Base-by-base conservation (phyloP, 2,797 vertebrate genomes). In the Hydrocynus forskahlii region DNA sequence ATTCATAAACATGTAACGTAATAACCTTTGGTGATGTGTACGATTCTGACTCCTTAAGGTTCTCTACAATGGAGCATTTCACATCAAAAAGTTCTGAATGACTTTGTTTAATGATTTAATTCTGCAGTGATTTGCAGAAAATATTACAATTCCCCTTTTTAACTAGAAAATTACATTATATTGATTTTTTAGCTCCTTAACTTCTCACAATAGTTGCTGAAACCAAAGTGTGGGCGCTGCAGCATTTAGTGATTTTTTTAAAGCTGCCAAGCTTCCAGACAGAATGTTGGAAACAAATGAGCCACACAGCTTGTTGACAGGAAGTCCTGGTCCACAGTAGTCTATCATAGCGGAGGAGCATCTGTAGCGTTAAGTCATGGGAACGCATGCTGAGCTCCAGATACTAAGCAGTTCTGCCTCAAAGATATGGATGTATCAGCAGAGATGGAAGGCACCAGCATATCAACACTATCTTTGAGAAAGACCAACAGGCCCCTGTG, bases 241-340 rank as follows among this genome's bases (percentile, higher is more conserved):
- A 38, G 16, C 29, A 60, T 70, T 69, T 69, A 14, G 19, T 70
- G 8, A 7, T 1, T 50, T 50, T 81, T 70, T 21, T 70, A 5
- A 45, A 38, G 16, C 29, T 29, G 14, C 14, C 21, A 71, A 71
- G 19, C 6, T 29, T 64, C 29, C 17, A 6, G 16, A 29, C 55
- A 75, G 71, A 38, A 67, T n/a, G 59, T n/a, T 74, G 21, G 68
- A 69, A 71, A 45, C 66, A 52, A 79, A 81, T 29, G 50, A 75
- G 45, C 52, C 2, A 16, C 43, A 70, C 7, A 40, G 63, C 43
- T 59, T 40, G 50, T 35, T 78, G 71, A 79, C 84, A 83, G 66
- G 81, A 86, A 76, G 79, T 83, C 71, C 72, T 79, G 66, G 68
- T 45, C 70, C 59, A 35, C 48, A 43, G 52, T 75, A 17, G 63